Base-by-base conservation (phyloP, 2,888 invertebrate species). In the Azorinus chamasolen region DNA sequence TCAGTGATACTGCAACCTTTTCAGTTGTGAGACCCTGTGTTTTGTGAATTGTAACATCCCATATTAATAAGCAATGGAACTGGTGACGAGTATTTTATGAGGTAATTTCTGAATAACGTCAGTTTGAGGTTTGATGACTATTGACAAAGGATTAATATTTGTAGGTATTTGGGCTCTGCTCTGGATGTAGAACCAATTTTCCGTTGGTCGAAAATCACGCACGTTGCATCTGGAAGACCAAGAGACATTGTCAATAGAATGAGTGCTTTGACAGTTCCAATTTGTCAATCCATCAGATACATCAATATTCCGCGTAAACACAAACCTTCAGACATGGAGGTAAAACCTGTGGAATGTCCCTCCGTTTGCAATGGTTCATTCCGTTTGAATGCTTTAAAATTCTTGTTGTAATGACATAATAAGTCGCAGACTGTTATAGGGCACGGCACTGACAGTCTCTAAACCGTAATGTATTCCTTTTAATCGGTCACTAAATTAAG, bases 291-390 rank as follows among this genome's bases (percentile, higher is more conserved):
- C n/a, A n/a, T n/a, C n/a, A n/a, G 58, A 76, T 79, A 75, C 3
- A 68, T 79, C 69, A 55, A 80, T 32, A 48, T 66, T 80, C 41
- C 45, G 63, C 27, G 53, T 61, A n/a, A 77, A n/a, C 77, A 77
- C 65, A 2, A 16, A 74, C 39, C 24, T 62, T n/a, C n/a, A n/a
- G n/a, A n/a, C n/a, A n/a, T n/a, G n/a, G n/a, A n/a, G n/a, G 39
- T 16, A n/a, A 78, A 37, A 25, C 53, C n/a, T 54, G 39, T 54
- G 18, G 3, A 16, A 20, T 58, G 58, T 6, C 50, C 66, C 16
- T 51, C 50, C 22, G 66, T 58, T n/a, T 50, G 58, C 18, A 58
- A 39, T 58, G 58, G 24, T n/a, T 68, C 24, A 48, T n/a, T 62
- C 50, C 14, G 62, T 37, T 18, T 50, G 32, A 20, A 22, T 18